phyloP scores from a whole-genome alignment of 2,888 invertebrate genomes.

The Terebella lapidaria region DNA sequence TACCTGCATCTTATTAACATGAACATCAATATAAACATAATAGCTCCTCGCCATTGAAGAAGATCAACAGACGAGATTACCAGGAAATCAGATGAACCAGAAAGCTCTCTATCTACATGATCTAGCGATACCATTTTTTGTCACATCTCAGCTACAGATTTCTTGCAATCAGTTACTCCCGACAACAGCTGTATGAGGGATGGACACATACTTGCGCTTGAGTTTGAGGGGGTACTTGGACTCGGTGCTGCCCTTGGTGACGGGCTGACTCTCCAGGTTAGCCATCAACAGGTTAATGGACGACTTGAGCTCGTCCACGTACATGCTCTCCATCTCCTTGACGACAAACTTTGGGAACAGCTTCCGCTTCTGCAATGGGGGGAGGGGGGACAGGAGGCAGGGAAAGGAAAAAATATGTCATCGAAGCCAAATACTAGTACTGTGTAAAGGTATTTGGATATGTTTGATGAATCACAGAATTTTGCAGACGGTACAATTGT shows the following conservation, averaged over 20 bases:
- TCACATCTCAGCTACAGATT: too few relatives aligned
- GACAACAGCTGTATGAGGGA: background rate
- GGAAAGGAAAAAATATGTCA: background rate
- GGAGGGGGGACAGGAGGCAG: background rate
- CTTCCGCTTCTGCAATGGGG: conserved; percentile 35
- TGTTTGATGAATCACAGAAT: too few relatives aligned
- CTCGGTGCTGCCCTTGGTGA: conserved; percentile 95
- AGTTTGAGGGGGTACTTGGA: conserved; percentile 96
- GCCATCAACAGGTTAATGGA: conserved; percentile 98
- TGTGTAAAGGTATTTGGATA: background rate
- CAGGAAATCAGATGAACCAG: too few relatives aligned
- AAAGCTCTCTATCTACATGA: too few relatives aligned
- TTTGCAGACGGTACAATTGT: too few relatives aligned
- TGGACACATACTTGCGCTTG: conserved; percentile 85
- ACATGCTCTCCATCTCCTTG: conserved; percentile 99
- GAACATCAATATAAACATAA: too few relatives aligned
- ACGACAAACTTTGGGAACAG: conserved; percentile 87
- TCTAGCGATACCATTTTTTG: too few relatives aligned
- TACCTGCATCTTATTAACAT: too few relatives aligned
- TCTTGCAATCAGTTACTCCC: too few relatives aligned
- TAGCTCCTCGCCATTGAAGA: too few relatives aligned
- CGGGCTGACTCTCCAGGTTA: conserved; percentile 96
- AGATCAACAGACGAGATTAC: too few relatives aligned
- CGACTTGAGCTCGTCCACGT: conserved; percentile 95
- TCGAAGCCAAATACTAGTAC: background rate